Evolutionary conservation across 2,888 invertebrate species (phyloP), one percentile per base, ranked within the genome.

Genomic region (Agriopis marginaria): DNA sequence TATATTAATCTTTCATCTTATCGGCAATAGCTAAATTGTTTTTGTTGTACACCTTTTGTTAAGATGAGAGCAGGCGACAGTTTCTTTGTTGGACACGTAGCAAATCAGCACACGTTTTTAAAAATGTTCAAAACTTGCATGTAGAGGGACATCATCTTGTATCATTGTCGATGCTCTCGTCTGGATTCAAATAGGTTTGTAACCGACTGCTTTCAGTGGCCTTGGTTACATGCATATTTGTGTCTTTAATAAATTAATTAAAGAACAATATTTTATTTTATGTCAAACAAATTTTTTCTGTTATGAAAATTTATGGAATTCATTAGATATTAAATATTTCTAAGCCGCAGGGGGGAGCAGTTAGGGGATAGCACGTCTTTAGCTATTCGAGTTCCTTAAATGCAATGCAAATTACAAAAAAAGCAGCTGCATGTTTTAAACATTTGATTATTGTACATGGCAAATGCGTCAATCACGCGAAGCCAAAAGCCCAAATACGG

Each of bases 171-270:
- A 85, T 88, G 88, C 91, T 91, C 90, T 76, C 77, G 82, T 87
- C 83, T 78, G 81, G 77, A 68, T 76, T 86, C 92, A 93, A 93
- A 87, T 90, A 77, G 77, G 92, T 86, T 86, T 93, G 93, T 91
- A 92, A 92, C 92, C 86, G 92, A 94, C 89, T 74, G 86, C 89
- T 75, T 51, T 69, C n/a, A 45, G 68, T 74, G 80, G 89, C 89
- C 92, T 94, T 90, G 92, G 93, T 93, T 94, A 93, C 93, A 91
- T 85, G 92, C 93, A 87, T 84, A 89, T 90, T 92, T 91, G 93
- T 92, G 71, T 73, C 76, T 66, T 14, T 40, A n/a, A n/a, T n/a
- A n/a, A n/a, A n/a, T n/a, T n/a, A n/a, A n/a, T 44, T 42, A 58
- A 7, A 50, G 51, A 63, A 54, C 50, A 55, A 55, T 63, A 63